These are phyloP conservation scores for Brachyhypopomus gauderio DNA, from an alignment of 2,113 vertebrate genomes.

Conservation along the genomic window DNA sequence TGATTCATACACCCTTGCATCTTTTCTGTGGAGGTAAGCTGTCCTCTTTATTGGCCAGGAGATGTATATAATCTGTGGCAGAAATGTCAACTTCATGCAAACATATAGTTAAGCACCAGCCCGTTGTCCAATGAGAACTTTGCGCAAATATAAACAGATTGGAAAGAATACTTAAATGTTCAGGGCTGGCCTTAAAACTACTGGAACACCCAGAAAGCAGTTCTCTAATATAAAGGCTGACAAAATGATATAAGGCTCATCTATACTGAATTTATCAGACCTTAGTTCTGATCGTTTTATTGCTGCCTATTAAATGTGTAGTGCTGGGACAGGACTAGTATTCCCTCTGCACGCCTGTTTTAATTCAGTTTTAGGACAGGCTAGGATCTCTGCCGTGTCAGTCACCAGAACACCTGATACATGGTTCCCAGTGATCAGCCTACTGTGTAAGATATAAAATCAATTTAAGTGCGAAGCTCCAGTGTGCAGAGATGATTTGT, in stretches of 20 bases:
- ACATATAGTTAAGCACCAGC: constrained; percentile 9
- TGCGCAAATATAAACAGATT: background rate
- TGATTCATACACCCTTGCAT: constrained; percentile 26
- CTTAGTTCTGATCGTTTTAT: no score
- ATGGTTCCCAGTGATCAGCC: background rate
- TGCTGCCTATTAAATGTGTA: no score
- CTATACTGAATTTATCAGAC: no score
- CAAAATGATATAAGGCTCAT: no score
- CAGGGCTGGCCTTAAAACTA: background rate
- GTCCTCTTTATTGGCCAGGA: constrained; percentile 7
- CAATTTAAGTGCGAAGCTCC: background rate
- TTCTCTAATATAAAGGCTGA: background rate
- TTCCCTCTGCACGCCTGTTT: no score
- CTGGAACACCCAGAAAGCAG: background rate
- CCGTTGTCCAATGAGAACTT: background rate
- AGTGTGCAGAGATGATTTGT: background rate
- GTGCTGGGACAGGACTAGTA: no score
- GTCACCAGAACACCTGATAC: no score
- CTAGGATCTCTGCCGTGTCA: no score
- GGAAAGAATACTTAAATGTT: constrained; percentile 8
- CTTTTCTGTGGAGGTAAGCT: constrained; percentile 1
- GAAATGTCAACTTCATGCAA: constrained; percentile 31
- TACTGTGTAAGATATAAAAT: background rate
- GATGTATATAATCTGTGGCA: constrained; percentile 27
- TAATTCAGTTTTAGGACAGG: no score